Percentiles rank a stretch among this genome's conserved stretches.
Evolutionary conservation across 2,113 vertebrate genomes (phyloP).

Genomic region (Apeltes quadracus): DNA sequence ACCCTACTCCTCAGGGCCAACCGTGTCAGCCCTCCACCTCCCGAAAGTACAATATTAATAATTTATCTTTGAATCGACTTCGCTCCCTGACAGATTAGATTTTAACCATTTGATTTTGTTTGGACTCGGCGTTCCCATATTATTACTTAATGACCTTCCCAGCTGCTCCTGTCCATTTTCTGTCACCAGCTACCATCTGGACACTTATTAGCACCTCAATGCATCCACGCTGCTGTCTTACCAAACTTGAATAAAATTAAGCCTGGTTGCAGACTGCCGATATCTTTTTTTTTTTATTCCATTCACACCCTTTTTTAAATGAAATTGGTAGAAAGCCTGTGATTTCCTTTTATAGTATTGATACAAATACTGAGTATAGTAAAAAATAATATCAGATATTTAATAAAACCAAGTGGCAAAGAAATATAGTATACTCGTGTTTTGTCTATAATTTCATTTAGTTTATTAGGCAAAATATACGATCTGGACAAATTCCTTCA

Average conservation of each 20-base stretch:
- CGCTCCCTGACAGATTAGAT: conserved; percentile 80
- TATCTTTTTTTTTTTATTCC: conserved; percentile 12
- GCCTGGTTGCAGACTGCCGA: conserved; percentile 59
- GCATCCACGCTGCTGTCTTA: conserved; percentile 82
- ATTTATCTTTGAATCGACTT: conserved; percentile 85
- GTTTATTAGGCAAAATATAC: conserved; percentile 99
- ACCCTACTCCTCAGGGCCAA: conserved; percentile 38
- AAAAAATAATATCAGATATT: conserved; percentile 14
- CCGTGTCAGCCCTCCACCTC: conserved; percentile 35
- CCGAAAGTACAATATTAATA: conserved; percentile 81
- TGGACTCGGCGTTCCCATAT: conserved; percentile 88
- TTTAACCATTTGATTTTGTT: conserved; percentile 86
- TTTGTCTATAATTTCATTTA: conserved; percentile 91
- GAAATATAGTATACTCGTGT: conserved; percentile 45
- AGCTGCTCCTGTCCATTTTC: conserved; percentile 90
- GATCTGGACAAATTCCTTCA: conserved; percentile 98
- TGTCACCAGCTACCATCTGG: conserved; percentile 89
- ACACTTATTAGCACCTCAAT: conserved; percentile 90
- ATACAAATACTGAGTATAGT: conserved; percentile 4
- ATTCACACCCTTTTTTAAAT: conserved; percentile 30
- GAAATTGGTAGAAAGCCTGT: conserved; percentile 3
- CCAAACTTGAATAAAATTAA: conserved; percentile 81
- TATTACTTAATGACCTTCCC: conserved; percentile 89
- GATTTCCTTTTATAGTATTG: neutral
- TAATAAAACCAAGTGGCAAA: neutral